Percentiles rank a stretch among this genome's conserved stretches.
Evolutionary conservation across 1,140 invertebrate species (phyloP).

Genomic region (Diabrotica virgifera): DNA sequence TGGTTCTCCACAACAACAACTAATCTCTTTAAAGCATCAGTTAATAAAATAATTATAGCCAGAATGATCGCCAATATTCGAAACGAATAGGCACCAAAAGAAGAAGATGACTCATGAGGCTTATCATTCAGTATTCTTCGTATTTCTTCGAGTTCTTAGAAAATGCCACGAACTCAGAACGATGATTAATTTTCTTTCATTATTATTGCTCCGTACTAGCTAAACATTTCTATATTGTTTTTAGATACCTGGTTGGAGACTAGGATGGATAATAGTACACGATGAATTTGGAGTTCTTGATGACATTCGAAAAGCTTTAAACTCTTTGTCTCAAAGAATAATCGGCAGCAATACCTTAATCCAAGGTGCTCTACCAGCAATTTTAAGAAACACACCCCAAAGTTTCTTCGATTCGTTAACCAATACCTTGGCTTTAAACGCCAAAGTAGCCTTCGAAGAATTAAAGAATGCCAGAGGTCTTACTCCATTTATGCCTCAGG

Average conservation of each 20-base stretch:
- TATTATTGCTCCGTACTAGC: too few species aligned
- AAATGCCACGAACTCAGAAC: too few species aligned
- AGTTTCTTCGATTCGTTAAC: slow-evolving; percentile 75
- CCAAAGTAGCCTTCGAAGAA: slow-evolving; percentile 71
- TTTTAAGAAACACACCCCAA: slow-evolving; percentile 81
- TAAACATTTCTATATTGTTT: background rate
- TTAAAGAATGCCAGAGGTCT: slow-evolving; percentile 76
- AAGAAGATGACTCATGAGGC: too few species aligned
- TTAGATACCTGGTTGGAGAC: slow-evolving; percentile 84
- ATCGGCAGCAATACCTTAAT: slow-evolving; percentile 88
- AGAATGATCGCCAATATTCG: too few species aligned
- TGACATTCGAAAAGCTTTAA: slow-evolving; percentile 66
- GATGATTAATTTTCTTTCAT: too few species aligned
- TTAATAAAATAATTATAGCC: too few species aligned
- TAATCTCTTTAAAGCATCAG: too few species aligned
- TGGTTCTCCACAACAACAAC: too few species aligned
- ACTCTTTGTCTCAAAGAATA: slow-evolving; percentile 77
- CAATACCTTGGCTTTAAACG: slow-evolving; percentile 73
- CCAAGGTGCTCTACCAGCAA: slow-evolving; percentile 89
- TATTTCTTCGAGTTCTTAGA: too few species aligned
- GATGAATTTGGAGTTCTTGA: slow-evolving; percentile 74
- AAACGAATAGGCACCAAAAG: too few species aligned
- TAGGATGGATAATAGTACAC: slow-evolving; percentile 96
- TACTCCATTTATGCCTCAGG: slow-evolving; percentile 90
- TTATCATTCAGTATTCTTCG: too few species aligned